Evolutionary conservation across 2,888 invertebrate species (phyloP).

Genomic region (Rhingia campestris): DNA sequence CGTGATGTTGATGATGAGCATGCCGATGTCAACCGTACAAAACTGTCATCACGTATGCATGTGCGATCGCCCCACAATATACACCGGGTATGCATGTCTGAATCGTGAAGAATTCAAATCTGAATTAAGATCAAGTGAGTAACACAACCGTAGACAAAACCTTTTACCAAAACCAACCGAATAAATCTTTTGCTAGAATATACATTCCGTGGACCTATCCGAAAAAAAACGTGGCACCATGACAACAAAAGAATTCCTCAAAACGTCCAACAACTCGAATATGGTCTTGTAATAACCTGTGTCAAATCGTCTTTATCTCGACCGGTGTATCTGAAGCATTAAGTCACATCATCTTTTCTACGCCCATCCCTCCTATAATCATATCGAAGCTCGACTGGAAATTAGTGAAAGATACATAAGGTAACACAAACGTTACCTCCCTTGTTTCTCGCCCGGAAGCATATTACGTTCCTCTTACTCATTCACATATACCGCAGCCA

Average conservation of each 20-base stretch:
- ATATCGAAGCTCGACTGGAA: conserved; percentile 51
- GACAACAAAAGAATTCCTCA: conserved; percentile 36
- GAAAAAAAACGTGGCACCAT: conserved; percentile 14
- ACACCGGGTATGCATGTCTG: conserved; percentile 2
- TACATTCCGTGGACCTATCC: neutral
- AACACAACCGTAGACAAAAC: conserved; percentile 9
- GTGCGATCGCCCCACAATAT: conserved; percentile 1
- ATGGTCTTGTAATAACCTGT: conserved; percentile 54
- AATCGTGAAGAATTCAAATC: conserved; percentile 53
- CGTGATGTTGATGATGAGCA: conserved; percentile 54
- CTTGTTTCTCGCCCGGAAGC: conserved; percentile 69
- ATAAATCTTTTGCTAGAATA: conserved; percentile 18
- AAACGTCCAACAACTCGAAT: conserved; percentile 30
- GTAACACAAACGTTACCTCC: conserved; percentile 26
- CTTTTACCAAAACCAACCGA: neutral
- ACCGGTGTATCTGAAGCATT: conserved; percentile 60
- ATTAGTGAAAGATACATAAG: conserved; percentile 21
- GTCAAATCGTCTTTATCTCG: conserved; percentile 63
- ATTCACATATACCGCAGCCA: conserved; percentile 10
- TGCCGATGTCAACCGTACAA: conserved; percentile 47
- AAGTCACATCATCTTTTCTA: conserved; percentile 61
- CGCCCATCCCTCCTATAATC: conserved; percentile 59
- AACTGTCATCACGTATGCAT: conserved; percentile 59
- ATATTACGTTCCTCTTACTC: conserved; percentile 54
- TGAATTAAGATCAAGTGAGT: conserved; percentile 46